Evolutionary conservation across 2,797 vertebrate genomes (phyloP).

Genomic region (Sparus aurata): DNA sequence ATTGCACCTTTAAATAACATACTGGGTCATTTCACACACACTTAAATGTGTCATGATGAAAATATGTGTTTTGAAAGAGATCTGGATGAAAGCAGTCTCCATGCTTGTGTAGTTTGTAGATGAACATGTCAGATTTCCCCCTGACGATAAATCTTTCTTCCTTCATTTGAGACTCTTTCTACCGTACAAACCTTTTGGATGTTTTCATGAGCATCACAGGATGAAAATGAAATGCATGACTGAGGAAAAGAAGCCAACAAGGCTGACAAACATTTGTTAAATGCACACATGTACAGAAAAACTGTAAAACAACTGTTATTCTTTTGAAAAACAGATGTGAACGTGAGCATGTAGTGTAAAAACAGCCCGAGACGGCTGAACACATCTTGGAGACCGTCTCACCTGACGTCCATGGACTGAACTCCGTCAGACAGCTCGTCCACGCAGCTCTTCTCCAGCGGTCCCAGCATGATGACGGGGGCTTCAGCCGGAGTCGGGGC

Average conservation of each 20-base stretch:
- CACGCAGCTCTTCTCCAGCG: constrained; percentile 88
- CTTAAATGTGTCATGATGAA: not conserved
- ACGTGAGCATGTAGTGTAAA: not conserved
- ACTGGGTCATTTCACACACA: not conserved
- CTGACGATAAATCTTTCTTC: not conserved
- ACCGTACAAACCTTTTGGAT: not conserved
- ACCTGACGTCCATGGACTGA: constrained; percentile 99
- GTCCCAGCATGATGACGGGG: constrained; percentile 88
- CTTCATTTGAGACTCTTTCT: not conserved
- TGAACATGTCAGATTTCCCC: not conserved
- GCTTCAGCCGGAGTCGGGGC: constrained; percentile 54
- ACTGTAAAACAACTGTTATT: not conserved
- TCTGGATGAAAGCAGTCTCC: not conserved
- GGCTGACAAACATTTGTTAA: not conserved
- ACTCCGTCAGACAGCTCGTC: constrained; percentile 96
- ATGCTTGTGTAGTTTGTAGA: not conserved
- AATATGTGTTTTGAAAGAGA: not conserved
- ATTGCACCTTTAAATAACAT: too few species aligned
- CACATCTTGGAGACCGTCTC: constrained; percentile 28
- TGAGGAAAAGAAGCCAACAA: not conserved
- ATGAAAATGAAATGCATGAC: not conserved
- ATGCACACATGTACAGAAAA: not conserved
- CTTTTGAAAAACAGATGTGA: not conserved
- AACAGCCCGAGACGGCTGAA: not conserved
- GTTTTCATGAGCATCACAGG: not conserved